Conservation (phyloP, 1,140 invertebrate species). For the Papilio aristodemus region DNA sequence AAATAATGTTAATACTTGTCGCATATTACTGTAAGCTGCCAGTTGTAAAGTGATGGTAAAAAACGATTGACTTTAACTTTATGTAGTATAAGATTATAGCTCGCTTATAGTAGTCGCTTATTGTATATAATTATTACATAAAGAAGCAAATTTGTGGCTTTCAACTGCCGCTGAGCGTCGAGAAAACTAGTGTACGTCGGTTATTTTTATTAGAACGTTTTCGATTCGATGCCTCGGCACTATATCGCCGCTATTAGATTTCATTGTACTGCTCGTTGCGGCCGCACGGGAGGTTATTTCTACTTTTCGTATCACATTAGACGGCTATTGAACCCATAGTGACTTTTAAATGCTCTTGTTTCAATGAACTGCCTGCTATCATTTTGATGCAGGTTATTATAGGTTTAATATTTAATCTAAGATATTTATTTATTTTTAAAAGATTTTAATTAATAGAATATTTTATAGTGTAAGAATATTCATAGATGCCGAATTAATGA, state of each 20-base stretch:
- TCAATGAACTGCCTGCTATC: neutral
- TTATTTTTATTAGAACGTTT: neutral
- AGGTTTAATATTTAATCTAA: too few relatives aligned
- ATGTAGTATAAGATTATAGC: too few relatives aligned
- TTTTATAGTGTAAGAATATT: too few relatives aligned
- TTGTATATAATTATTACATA: neutral
- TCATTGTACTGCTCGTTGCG: constrained; percentile 11
- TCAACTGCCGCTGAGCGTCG: neutral
- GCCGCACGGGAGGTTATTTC: neutral
- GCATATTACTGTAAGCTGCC: neutral
- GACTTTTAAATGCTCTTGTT: neutral
- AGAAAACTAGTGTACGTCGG: neutral
- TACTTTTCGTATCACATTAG: constrained; percentile 16
- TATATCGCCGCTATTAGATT: constrained; percentile 26
- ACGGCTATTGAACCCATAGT: neutral
- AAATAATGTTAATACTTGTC: too few relatives aligned
- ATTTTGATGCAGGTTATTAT: neutral
- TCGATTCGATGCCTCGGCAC: constrained; percentile 8
- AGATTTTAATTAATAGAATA: too few relatives aligned
- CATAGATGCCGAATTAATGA: too few relatives aligned
- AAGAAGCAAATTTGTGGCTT: neutral
- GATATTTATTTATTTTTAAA: too few relatives aligned
- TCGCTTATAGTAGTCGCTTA: too few relatives aligned
- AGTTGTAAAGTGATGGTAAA: too few relatives aligned
- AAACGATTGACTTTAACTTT: too few relatives aligned